Base-by-base conservation (phyloP, 1,140 invertebrate genomes). In the Thrips palmi region DNA sequence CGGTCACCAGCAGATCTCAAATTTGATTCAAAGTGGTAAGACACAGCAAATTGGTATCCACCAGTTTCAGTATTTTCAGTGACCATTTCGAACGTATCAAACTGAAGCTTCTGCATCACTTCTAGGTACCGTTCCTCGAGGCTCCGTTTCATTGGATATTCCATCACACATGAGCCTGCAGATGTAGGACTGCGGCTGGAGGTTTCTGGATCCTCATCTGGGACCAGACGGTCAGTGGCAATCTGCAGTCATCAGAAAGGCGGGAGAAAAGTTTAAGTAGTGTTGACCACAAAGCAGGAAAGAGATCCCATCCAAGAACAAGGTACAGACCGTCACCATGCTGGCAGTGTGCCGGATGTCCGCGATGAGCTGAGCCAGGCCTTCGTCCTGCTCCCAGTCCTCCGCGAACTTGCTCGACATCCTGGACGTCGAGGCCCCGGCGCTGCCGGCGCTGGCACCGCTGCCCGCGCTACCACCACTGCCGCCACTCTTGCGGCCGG, bases 1-100 rank as follows among this genome's bases (percentile, higher is more conserved):
- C 81, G 69, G 49, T 86, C 82, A 22, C 82, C 82, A 1, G 83
- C 77, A n/a, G 79, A 68, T 45, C 83, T 71, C 43, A 91, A 79
- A 46, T 81, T 84, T 31, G 74, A 74, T 54, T 92, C 87, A 55
- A 89, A 96, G 62, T 92, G 86, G 67, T 93, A 84, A 7, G 84
- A 74, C 41, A 92, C 72, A 2, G 72, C 73, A 57, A 92, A 91
- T 44, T 80, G 75, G 46, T 79, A 77, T 14, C 77, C 77, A 45
- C 70, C 72, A 39, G 66, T 67, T 53, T 71, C 69, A 4, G 63
- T 55, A 47, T 71, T 67, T 54, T 91, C 86, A 8, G 70, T 67
- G 40, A 92, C 81, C 79, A 93, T 88, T 54, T 92, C 84, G 53
- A 71, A 88, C 4, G 84, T 85, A 56, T 87, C 79, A 58, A 92